Base-by-base conservation (phyloP, 30 jellyfish, hydroid and myxozoan species). In the Pseudorhiza aurosa region DNA sequence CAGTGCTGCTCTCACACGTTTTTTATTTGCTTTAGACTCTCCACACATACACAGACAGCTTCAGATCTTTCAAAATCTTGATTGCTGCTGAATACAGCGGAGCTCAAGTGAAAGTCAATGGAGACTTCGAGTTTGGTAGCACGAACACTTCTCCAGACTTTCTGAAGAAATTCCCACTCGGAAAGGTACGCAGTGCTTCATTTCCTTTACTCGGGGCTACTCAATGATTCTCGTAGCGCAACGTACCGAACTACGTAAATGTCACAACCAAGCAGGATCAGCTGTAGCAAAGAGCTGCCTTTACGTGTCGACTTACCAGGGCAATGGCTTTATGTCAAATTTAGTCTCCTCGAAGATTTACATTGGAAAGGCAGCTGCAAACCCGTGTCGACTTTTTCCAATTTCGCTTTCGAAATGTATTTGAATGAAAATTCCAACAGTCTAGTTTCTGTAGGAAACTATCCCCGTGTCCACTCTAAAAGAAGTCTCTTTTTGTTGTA, bases 61-160 rank as follows among this genome's bases (percentile, higher is more conserved):
- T 82, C 89, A 60, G 99, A 37, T 91, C 99, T 28, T 31, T 50
- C 84, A 81, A 85, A 88, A 67, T 67, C 14, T 68, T 93, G 82
- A 76, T 93, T 11, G 96, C 99, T 4, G 97, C 99, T 29, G 99
- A 79, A 50, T 93, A 87, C 94, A 93, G 99, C 74, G 99, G 97
- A 27, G 88, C 90, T 17, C 46, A 68, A 29, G 84, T 93, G 71
- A 71, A 27, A n/a, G 82, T 87, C 33, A 4, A 35, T 45, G 84
- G 86, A 4, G 82, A 82, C 42, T 93, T 93, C 69, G 89, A 83
- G 42, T 87, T 86, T 75, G 99, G 99, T 6, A 67, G 73, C 22
- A 93, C 99, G 40, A 93, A 93, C 78, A 83, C 58, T 37, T 36
- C 90, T 28, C 68, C 77, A 17, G 97, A 71, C 0, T 93, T 93